phyloP scores from a whole-genome alignment of 2,888 invertebrate genomes.

The Aproaerema taeniolella region DNA sequence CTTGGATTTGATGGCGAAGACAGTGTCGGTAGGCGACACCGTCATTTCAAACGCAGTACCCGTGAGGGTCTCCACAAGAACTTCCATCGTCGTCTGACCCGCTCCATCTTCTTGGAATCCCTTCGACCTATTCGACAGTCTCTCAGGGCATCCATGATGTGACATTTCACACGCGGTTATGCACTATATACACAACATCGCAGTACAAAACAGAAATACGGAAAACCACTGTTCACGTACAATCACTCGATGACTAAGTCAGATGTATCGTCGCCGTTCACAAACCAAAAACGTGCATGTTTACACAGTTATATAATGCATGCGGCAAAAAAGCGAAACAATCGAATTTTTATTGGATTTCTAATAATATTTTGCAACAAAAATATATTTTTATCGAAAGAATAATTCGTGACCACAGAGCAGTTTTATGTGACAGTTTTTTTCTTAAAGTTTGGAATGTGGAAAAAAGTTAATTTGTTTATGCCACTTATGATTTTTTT shows the following conservation, averaged over 20 bases:
- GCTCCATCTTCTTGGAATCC: constrained; percentile 63
- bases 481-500: no score
- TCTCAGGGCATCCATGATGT: constrained; percentile 77
- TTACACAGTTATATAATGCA: constrained; percentile 31
- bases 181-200: constrained; percentile 67
- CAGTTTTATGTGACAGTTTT: constrained; percentile 48
- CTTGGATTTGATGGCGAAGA: constrained; percentile 87
- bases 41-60: constrained; percentile 88
- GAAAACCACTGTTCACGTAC: constrained; percentile 40
- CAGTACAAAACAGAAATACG: constrained; percentile 49
- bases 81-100: constrained; percentile 77
- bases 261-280: constrained; percentile 42
- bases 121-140: constrained; percentile 73
- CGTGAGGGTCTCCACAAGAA: constrained; percentile 86
- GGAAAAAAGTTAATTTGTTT: no score
- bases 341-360: constrained; percentile 43
- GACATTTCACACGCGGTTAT: constrained; percentile 72
- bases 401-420: constrained; percentile 28
- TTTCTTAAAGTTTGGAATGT: constrained; percentile 7
- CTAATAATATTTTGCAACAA: constrained; percentile 53
- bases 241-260: constrained; percentile 60
- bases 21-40: constrained; percentile 85
- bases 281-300: no score
- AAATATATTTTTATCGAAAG: constrained; percentile 45
- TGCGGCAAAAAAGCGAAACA: constrained; percentile 41